Percentiles rank a stretch among this genome's conserved stretches.
phyloP scores from a whole-genome alignment of 2,888 invertebrate species.

The Anorthoa munda region DNA sequence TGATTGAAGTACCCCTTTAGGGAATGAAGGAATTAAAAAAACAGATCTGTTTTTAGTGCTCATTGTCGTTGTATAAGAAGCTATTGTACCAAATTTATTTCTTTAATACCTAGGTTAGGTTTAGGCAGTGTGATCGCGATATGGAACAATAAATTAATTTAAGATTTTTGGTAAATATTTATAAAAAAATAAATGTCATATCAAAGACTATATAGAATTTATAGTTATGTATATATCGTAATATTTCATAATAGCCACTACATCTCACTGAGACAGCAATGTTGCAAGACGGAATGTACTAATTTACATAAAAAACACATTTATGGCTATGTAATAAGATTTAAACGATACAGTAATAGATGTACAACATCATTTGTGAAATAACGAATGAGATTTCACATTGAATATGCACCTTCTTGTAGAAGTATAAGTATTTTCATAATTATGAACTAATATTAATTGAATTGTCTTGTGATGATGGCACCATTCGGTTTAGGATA shows the following conservation, averaged over 20 bases:
- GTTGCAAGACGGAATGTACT: conserved; percentile 39
- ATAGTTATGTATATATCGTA: conserved; percentile 12
- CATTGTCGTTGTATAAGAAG: no score
- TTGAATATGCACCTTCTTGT: not conserved
- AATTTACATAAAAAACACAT: conserved; percentile 58
- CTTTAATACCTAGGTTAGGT: no score
- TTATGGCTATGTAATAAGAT: conserved; percentile 41
- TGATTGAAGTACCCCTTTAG: no score
- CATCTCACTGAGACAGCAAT: conserved; percentile 30
- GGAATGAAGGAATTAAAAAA: no score
- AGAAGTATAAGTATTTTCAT: no score
- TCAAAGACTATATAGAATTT: no score
- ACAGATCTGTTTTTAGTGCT: no score
- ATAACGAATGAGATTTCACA: conserved; percentile 9
- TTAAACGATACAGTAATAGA: conserved; percentile 37
- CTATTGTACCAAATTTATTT: no score
- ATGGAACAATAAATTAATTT: no score
- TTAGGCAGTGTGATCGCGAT: no score
- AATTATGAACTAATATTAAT: not conserved
- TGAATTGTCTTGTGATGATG: not conserved
- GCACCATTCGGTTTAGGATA: not conserved
- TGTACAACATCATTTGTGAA: conserved; percentile 36
- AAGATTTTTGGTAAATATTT: no score
- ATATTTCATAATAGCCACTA: conserved; percentile 42
- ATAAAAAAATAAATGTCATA: no score